These are phyloP conservation scores for Drosophila niveifrons DNA, from an alignment of 2,888 invertebrate species.

Conservation along the genomic window DNA sequence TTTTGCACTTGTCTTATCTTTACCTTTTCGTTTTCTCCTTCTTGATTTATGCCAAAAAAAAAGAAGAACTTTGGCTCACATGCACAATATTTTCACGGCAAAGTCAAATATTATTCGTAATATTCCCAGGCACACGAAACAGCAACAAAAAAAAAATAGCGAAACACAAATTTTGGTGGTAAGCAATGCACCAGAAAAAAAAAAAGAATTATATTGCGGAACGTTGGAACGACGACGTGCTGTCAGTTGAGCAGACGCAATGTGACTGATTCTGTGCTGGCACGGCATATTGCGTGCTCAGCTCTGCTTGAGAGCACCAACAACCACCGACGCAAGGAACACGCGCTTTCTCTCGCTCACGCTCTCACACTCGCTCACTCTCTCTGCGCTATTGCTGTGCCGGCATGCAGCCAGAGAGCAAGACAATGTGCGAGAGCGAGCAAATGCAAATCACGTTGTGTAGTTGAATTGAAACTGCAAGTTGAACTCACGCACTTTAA, in stretches of 20 bases:
- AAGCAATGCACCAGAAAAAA: conserved; percentile 16
- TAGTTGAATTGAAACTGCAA: not conserved
- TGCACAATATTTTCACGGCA: conserved; percentile 4
- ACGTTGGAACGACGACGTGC: conserved; percentile 35
- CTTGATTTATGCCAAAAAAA: conserved; percentile 5
- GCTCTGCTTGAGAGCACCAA: conserved; percentile 23
- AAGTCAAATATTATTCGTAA: not conserved
- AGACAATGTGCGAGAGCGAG: not conserved
- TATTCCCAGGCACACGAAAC: conserved; percentile 8
- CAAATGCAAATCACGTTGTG: not conserved
- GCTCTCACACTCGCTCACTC: not conserved
- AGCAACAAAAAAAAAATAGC: conserved; percentile 16
- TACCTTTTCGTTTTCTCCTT: conserved; percentile 27
- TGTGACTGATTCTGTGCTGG: conserved; percentile 65
- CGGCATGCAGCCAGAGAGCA: not conserved
- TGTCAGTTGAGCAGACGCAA: conserved; percentile 49
- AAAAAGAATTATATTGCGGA: not conserved
- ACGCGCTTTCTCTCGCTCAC: not conserved
- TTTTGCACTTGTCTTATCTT: conserved; percentile 42
- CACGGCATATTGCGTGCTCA: conserved; percentile 61
- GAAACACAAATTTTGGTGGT: conserved; percentile 10
- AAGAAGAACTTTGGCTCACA: conserved; percentile 18
- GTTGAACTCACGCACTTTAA: not conserved
- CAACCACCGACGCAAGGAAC: not conserved
- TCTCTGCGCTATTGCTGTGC: not conserved